phyloP scores from a whole-genome alignment of 2,888 invertebrate species.

The Ceramica pisi region DNA sequence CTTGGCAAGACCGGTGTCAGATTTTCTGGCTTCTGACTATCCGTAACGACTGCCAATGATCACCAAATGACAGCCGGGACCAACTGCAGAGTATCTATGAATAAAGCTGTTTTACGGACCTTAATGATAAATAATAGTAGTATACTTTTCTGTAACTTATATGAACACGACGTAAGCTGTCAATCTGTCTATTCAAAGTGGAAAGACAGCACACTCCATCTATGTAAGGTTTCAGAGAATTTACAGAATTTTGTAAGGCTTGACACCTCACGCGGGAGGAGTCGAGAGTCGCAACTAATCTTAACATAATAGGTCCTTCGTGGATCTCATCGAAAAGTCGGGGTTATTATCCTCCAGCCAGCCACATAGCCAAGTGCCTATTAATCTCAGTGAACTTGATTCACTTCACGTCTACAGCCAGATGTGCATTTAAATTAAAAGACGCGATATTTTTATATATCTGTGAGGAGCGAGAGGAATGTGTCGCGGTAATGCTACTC shows the following conservation, averaged over 20 bases:
- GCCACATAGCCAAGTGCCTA: constrained; percentile 22
- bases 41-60: too few relatives aligned
- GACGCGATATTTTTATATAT: constrained; percentile 53
- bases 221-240: too few relatives aligned
- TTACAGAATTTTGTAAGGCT: too few relatives aligned
- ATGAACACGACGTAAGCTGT: too few relatives aligned
- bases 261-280: too few relatives aligned
- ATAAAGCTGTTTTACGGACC: not conserved
- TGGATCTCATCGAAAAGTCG: not conserved
- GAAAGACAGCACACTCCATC: too few relatives aligned
- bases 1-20: too few relatives aligned
- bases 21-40: too few relatives aligned
- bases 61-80: too few relatives aligned
- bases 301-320: not conserved
- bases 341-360: not conserved
- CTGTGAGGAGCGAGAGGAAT: constrained; percentile 33
- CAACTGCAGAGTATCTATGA: not conserved
- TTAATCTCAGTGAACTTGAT: constrained; percentile 43
- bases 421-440: constrained; percentile 52
- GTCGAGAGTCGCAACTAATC: not conserved
- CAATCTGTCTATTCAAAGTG: not conserved
- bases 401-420: constrained; percentile 24
- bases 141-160: too few relatives aligned
- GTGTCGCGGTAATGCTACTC: constrained; percentile 43
- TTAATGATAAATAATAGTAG: too few relatives aligned